A percentile compares a stretch with the other conserved stretches of the same genome.
phyloP scores from a whole-genome alignment of 2,797 vertebrate species.

The Oryzias sinensis region DNA sequence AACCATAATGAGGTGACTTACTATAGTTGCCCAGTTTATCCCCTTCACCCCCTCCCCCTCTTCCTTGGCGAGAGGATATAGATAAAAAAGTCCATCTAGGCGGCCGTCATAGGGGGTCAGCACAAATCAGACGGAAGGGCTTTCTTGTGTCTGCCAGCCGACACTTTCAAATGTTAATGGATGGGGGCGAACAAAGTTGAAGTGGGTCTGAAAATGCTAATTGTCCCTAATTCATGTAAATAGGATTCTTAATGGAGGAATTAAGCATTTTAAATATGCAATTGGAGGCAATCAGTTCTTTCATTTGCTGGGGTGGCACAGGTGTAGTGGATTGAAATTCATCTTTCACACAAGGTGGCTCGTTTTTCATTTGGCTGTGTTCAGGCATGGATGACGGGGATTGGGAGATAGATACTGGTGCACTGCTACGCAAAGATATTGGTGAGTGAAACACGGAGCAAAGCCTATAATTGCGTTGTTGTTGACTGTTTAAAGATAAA shows the following conservation, averaged over 20 bases:
- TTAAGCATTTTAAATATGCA: slow-evolving; percentile 84
- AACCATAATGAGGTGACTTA: slow-evolving; percentile 73
- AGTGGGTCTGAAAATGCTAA: slow-evolving; percentile 85
- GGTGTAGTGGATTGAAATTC: slow-evolving; percentile 83
- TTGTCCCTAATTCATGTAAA: slow-evolving; percentile 86
- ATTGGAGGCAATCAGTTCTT: slow-evolving; percentile 82
- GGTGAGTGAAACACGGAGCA: slow-evolving; percentile 36
- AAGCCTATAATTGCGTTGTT: slow-evolving; percentile 66
- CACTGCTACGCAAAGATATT: slow-evolving; percentile 57
- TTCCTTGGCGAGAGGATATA: slow-evolving; percentile 50
- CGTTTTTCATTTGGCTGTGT: slow-evolving; percentile 81
- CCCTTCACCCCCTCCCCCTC: slow-evolving; percentile 35
- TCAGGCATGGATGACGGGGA: slow-evolving; percentile 72
- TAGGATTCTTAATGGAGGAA: slow-evolving; percentile 85
- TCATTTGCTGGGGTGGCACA: slow-evolving; percentile 81
- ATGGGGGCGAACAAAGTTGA: slow-evolving; percentile 84
- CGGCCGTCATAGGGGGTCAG: slow-evolving; percentile 72
- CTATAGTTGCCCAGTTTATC: slow-evolving; percentile 51
- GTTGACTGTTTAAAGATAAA: slow-evolving; percentile 56
- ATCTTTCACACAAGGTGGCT: slow-evolving; percentile 77
- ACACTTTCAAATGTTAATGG: slow-evolving; percentile 93
- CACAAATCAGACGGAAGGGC: slow-evolving; percentile 80
- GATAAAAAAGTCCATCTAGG: slow-evolving; percentile 70
- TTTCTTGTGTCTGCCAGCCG: slow-evolving; percentile 86
- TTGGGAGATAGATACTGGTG: slow-evolving; percentile 55